Evolutionary conservation across 1,140 invertebrate species (phyloP), one percentile per base, ranked within the genome.

Genomic region (Macrocentrus cingulum): DNA sequence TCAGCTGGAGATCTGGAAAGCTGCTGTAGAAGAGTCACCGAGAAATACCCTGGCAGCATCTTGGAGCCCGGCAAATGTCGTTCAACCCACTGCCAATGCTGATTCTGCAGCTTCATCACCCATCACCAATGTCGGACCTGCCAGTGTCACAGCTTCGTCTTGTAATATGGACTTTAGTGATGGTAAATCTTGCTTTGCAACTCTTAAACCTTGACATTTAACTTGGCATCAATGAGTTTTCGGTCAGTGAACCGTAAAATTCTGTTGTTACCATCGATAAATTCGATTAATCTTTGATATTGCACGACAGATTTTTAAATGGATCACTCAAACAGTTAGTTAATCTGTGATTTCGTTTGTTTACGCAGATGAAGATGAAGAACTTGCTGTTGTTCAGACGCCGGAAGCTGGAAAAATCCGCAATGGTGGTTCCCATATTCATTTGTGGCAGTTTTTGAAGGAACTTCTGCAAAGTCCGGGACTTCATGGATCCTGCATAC

Each of bases 361-460:
- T 54, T 2, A 15, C 18, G 7, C 18, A 18, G 41, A 44, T 44
- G 85, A 86, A 13, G 84, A 83, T 20, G 84, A 85, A 18, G 83
- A 85, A 41, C 65, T 75, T 2, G 63, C 19, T 19, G 34, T 57
- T 6, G 51, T 42, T 56, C 71, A 11, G 53, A 67, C 6, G 44
- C 56, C 22, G 1, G 41, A 41, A 1, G 65, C 65, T 55, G 72
- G 71, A 4, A 81, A 80, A 58, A 77, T 77, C 61, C 80, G 84
- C 25, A 82, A 79, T 56, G 81, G 85, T 13, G 88, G 88, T 36
- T 89, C 92, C 0, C 94, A 97, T 71, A 99, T 99, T 64, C 96
- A 99, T 71, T 82, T 99, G n/a, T 99, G 97, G 97, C 95, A 99
- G 77, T 99, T 99, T 79, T 82, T 99, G 11, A 97, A 98, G 71